phyloP scores from a whole-genome alignment of 2,888 invertebrate genomes.

The Beris morrisii region DNA sequence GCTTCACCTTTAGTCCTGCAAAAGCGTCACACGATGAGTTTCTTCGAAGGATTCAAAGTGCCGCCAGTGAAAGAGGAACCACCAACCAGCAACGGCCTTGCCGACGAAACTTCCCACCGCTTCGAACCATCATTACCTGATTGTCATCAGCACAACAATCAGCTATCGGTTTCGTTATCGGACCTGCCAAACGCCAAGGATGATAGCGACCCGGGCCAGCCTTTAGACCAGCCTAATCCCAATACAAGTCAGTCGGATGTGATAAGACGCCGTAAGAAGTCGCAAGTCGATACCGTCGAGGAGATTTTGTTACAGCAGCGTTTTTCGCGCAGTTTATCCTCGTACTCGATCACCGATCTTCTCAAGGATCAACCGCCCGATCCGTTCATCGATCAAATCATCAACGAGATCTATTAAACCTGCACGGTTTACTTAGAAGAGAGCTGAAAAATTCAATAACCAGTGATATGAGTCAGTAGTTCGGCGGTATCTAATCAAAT shows the following conservation, averaged over 20 bases:
- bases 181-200: conserved; percentile 2
- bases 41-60: conserved; percentile 25
- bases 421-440: background rate
- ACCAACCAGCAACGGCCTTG: background rate
- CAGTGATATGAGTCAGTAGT: background rate
- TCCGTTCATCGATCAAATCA: conserved; percentile 21
- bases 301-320: conserved; percentile 53
- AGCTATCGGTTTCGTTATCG: conserved; percentile 11
- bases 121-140: background rate
- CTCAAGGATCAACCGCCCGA: conserved; percentile 45
- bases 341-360: conserved; percentile 55
- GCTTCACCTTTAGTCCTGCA: conserved; percentile 12
- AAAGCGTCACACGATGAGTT: conserved; percentile 22
- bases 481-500: background rate
- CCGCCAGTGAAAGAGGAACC: conserved; percentile 4
- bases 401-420: conserved; percentile 24
- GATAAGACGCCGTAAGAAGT: conserved; percentile 15
- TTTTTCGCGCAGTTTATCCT: conserved; percentile 52
- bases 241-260: conserved; percentile 5
- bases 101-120: background rate
- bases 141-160: background rate
- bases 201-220: conserved; percentile 5
- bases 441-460: background rate
- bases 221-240: too few relatives aligned
- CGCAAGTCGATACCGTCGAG: conserved; percentile 49